A percentile compares a stretch with the other conserved stretches of the same genome.
Evolutionary conservation across 2,113 vertebrate genomes (phyloP).

Genomic region (Hiodon tergisus): DNA sequence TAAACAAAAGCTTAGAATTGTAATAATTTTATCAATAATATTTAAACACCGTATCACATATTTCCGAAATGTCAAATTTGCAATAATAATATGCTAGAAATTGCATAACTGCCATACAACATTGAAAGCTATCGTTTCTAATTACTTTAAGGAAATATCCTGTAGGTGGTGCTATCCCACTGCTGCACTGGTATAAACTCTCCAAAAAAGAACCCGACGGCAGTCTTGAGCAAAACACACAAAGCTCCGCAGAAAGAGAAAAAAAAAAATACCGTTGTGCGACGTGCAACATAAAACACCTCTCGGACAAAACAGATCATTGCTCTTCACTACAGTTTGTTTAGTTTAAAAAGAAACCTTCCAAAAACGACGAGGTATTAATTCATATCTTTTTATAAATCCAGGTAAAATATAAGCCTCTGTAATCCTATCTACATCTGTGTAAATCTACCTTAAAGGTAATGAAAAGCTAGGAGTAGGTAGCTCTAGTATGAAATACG

Average conservation of each 20-base stretch:
- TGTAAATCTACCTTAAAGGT: conserved; percentile 11
- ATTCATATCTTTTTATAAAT: background rate
- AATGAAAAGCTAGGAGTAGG: background rate
- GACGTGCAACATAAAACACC: too few species aligned
- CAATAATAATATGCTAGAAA: too few species aligned
- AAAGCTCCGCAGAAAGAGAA: too few species aligned
- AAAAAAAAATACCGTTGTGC: conserved; percentile 39
- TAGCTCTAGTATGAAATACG: background rate
- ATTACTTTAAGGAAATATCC: conserved; percentile 28
- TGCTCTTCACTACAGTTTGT: background rate
- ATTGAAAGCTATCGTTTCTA: background rate
- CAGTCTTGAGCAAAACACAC: background rate
- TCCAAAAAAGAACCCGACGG: conserved; percentile 5
- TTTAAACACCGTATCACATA: too few species aligned
- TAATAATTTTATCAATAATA: too few species aligned
- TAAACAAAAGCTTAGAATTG: too few species aligned
- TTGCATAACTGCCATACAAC: background rate
- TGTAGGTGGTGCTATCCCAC: conserved; percentile 57
- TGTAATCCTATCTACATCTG: conserved; percentile 40
- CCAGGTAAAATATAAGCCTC: conserved; percentile 5
- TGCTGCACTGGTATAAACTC: conserved; percentile 30
- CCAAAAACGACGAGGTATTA: background rate
- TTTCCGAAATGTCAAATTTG: too few species aligned
- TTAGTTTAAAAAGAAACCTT: conserved; percentile 48
- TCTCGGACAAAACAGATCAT: too few species aligned